phyloP scores from a whole-genome alignment of 2,797 vertebrate species.

The Macrochelys suwanniensis region DNA sequence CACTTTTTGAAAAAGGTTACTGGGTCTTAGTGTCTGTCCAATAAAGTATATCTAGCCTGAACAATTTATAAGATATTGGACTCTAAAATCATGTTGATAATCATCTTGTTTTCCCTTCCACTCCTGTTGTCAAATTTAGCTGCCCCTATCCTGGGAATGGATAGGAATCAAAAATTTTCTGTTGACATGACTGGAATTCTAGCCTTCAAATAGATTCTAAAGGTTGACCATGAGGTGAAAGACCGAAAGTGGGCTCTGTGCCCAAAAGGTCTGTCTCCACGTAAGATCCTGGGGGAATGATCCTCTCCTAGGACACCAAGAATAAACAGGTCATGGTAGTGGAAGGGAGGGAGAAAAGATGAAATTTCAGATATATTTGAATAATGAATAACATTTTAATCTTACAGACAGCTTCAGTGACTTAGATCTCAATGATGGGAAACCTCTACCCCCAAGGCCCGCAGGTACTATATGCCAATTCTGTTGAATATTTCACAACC shows the following conservation, averaged over 20 bases:
- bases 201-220: background rate
- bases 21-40: background rate
- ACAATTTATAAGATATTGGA: background rate
- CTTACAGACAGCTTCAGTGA: constrained; percentile 71
- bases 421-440: constrained; percentile 74
- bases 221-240: background rate
- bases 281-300: background rate
- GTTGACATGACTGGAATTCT: background rate
- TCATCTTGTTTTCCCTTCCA: background rate
- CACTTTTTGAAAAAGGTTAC: background rate
- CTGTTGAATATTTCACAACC: background rate
- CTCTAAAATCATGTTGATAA: accelerated
- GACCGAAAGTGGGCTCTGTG: accelerated
- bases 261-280: background rate
- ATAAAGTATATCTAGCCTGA: background rate
- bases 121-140: background rate
- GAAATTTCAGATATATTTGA: background rate
- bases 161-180: background rate
- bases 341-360: background rate
- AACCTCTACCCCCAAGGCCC: constrained; percentile 43
- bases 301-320: background rate
- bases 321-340: background rate
- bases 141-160: background rate
- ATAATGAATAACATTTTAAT: background rate
- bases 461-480: constrained; percentile 51